Evolutionary conservation across 2,113 vertebrate species (phyloP).

Genomic region (Cettia cetti): DNA sequence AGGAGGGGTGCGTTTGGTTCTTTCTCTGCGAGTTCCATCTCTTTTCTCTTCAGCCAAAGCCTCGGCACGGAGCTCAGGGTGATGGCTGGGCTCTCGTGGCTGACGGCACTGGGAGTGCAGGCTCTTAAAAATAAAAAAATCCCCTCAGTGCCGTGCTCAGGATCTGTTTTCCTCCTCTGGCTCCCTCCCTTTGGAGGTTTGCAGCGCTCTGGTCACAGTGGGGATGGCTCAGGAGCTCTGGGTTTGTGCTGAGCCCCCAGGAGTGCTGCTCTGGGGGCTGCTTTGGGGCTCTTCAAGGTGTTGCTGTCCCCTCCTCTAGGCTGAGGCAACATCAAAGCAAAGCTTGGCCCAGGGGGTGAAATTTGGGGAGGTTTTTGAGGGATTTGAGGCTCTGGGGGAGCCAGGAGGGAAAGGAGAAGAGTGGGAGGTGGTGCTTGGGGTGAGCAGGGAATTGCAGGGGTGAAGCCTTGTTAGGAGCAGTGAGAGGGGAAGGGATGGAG

Average conservation of each 20-base stretch:
- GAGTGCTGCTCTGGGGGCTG: background rate
- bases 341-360: background rate
- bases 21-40: background rate
- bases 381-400: background rate
- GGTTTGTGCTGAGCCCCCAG: background rate
- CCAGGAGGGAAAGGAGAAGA: background rate
- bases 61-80: background rate
- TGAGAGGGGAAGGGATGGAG: background rate
- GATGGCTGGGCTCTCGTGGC: background rate
- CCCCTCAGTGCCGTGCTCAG: background rate
- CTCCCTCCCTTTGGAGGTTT: accelerated
- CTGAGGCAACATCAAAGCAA: background rate
- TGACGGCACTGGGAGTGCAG: accelerated
- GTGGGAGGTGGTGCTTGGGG: background rate
- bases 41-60: background rate
- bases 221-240: background rate
- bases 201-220: accelerated
- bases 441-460: background rate
- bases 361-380: background rate
- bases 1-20: background rate
- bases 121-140: background rate
- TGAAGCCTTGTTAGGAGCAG: background rate
- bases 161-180: background rate
- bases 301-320: background rate
- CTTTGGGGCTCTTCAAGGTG: background rate